Conservation (phyloP, 2,113 vertebrate species). For the Ciconia boyciana region DNA sequence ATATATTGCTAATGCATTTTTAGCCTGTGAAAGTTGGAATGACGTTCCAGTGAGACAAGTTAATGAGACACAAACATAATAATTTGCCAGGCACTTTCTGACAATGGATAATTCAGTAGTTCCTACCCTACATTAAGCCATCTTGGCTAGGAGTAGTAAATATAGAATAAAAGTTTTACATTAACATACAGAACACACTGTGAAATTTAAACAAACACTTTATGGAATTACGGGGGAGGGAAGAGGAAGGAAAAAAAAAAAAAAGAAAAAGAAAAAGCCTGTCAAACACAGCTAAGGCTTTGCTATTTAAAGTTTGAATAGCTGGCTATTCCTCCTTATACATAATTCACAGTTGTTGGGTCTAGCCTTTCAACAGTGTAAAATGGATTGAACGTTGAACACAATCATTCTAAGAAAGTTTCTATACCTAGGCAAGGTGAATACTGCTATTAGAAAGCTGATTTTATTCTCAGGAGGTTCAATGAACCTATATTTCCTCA, state of each 20-base stretch:
- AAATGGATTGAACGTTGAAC: neutral
- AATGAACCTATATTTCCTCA: neutral
- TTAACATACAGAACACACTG: neutral
- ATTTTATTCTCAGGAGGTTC: neutral
- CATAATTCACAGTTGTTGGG: neutral
- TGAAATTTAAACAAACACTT: neutral
- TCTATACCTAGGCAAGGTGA: neutral
- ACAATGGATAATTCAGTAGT: neutral
- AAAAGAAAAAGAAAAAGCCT: neutral
- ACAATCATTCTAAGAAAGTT: neutral
- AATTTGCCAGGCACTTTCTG: neutral
- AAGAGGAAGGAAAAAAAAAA: rapidly evolving
- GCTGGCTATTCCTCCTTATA: neutral
- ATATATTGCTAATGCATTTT: neutral
- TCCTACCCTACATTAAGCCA: neutral
- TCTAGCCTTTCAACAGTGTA: neutral
- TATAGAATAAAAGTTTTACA: neutral
- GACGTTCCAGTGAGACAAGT: neutral
- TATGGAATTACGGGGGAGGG: neutral
- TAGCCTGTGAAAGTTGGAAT: neutral
- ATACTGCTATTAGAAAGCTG: neutral
- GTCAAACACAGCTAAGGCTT: neutral
- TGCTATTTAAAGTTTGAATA: neutral
- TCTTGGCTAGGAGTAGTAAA: neutral
- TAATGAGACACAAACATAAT: neutral